Base-by-base conservation (phyloP, 35 echinoderm and acorn worm genomes). In the Stichopus chloronotus region DNA sequence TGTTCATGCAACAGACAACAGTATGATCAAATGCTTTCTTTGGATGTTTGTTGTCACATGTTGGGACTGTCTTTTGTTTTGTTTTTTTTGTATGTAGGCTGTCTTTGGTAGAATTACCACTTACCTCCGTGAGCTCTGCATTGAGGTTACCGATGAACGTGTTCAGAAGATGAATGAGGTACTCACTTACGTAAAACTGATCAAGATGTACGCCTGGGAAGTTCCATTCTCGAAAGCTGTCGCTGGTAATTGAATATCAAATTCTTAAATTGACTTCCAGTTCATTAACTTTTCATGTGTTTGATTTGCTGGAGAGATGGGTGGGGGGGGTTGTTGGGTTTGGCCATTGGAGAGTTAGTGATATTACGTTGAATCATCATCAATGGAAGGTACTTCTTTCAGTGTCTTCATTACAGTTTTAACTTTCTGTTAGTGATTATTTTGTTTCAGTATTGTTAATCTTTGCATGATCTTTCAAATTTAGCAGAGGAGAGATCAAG, bases 201-300 rank as follows among this genome's bases (percentile, higher is more conserved):
- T 98, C 85, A 98, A 98, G 92, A 98, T 98, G 97, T 98, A 98
- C 59, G 97, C 97, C 12, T 98, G 97, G 97, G 97, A 98, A 72
- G 91, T 93, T 17, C 97, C 97, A 81, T 98, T 98, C 88, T 95
- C 97, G 7, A 96, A 98, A 92, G 87, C 92, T 25, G 88, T 98
- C 0, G 56, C 91, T 91, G 95, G 97, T 98, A 74, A 63, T 81
- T 23, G 22, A 24, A 9, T 60, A 21, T 4, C 68, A 57, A 54
- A 56, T 56, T 56, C 57, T 14, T 53, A 53, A 58, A 21, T 2
- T 14, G 2, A 21, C 8, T 43, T 43, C 30, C 30, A 43, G 30
- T 43, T 43, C 30, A 43, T 43, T 82, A 21, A 20, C 11, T 16
- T 21, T 82, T 21, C 16, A 2, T 82, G 11, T 30, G 12, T n/a